Evolutionary conservation across 2,888 invertebrate species (phyloP).

Genomic region (Sylvicola cinctus): DNA sequence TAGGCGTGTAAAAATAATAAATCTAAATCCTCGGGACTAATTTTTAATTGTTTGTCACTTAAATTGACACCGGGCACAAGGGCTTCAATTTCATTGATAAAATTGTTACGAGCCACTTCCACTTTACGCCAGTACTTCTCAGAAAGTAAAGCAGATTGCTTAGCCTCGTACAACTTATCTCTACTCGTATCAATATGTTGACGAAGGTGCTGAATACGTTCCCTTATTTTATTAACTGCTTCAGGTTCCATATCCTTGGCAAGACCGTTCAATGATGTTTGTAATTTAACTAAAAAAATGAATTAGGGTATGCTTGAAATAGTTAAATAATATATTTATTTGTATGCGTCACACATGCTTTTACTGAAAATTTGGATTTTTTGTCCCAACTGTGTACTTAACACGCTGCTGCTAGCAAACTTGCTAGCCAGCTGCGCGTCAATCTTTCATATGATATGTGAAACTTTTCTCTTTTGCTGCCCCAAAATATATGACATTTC

Average conservation of each 20-base stretch:
- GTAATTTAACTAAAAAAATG: constrained; percentile 15
- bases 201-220: constrained; percentile 32
- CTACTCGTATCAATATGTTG: constrained; percentile 39
- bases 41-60: constrained; percentile 39
- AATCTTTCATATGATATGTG: no score
- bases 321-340: no score
- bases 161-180: constrained; percentile 32
- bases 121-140: constrained; percentile 49
- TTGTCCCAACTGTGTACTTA: no score
- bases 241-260: constrained; percentile 17
- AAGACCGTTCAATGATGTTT: constrained; percentile 17
- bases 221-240: constrained; percentile 28
- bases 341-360: no score
- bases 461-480: no score
- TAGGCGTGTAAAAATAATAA: constrained; percentile 61
- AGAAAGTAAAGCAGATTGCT: constrained; percentile 36
- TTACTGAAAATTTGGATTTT: no score
- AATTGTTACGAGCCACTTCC: constrained; percentile 34
- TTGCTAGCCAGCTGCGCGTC: no score
- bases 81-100: constrained; percentile 42
- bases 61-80: constrained; percentile 53
- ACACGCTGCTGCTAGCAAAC: no score
- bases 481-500: no score
- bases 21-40: constrained; percentile 42
- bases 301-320: not conserved